Conservation (phyloP, 2,113 vertebrate genomes). For the Phylloscopus trochiloides region DNA sequence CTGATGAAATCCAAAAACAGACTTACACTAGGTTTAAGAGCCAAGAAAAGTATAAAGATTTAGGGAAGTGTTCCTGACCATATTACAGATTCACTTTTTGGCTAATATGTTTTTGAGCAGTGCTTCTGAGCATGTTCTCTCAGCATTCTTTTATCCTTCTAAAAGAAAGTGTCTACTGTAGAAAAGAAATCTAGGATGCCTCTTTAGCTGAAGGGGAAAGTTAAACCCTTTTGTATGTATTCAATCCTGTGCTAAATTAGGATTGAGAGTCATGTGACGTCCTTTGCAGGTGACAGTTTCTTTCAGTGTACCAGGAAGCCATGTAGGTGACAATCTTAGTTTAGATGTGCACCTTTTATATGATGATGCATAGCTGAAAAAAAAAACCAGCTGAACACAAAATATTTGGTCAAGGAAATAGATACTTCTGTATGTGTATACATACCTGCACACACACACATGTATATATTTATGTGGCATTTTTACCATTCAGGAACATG, state of each 20-base stretch:
- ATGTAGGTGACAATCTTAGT: background rate
- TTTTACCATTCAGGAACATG: background rate
- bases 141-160: background rate
- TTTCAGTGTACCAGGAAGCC: background rate
- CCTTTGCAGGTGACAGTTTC: background rate
- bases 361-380: background rate
- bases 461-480: background rate
- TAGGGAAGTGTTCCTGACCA: background rate
- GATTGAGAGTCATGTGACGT: background rate
- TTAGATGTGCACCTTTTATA: background rate
- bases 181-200: background rate
- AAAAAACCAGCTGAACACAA: background rate
- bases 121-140: background rate
- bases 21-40: background rate
- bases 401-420: background rate
- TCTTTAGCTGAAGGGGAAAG: background rate
- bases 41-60: background rate
- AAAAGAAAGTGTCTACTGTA: background rate
- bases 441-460: background rate
- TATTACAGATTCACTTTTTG: background rate
- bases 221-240: background rate
- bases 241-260: background rate
- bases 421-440: background rate
- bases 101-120: background rate
- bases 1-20: background rate